These are phyloP conservation scores for Dromococcyx pavoninus DNA, from an alignment of 2,797 vertebrate species.

Conservation along the genomic window DNA sequence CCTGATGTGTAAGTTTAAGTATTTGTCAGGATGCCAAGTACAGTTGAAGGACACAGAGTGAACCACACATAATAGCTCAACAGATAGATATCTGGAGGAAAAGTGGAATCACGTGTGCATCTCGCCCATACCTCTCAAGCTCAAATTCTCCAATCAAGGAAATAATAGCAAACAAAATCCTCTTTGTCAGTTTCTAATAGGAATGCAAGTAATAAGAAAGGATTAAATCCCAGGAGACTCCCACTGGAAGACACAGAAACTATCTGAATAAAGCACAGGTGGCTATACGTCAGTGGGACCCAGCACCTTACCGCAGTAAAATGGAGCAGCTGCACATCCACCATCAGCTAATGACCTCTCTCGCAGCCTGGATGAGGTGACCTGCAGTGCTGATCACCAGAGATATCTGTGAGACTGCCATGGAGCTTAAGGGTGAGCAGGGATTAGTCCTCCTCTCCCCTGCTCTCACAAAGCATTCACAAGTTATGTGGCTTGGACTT, in stretches of 20 bases:
- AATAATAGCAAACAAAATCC: not conserved
- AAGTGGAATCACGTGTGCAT: not conserved
- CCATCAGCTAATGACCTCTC: not conserved
- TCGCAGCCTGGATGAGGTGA: rapidly evolving
- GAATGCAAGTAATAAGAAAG: not conserved
- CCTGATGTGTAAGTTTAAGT: not conserved
- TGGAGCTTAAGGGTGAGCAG: not conserved
- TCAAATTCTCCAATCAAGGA: not conserved
- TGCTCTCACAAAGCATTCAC: not conserved
- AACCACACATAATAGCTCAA: not conserved
- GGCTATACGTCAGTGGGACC: not conserved
- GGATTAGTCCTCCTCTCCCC: not conserved
- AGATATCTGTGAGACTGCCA: not conserved
- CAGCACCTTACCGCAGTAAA: not conserved
- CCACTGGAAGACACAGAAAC: not conserved
- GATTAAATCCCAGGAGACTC: not conserved
- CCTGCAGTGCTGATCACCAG: not conserved
- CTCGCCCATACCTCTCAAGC: not conserved
- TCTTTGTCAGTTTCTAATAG: not conserved
- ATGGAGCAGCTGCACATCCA: not conserved
- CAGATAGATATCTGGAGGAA: not conserved
- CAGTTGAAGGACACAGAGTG: not conserved
- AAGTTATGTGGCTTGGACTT: not conserved
- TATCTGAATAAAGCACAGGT: not conserved
- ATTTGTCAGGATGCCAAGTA: not conserved